Base-by-base conservation (phyloP, 2,888 invertebrate genomes). In the Gryllus longicercus region DNA sequence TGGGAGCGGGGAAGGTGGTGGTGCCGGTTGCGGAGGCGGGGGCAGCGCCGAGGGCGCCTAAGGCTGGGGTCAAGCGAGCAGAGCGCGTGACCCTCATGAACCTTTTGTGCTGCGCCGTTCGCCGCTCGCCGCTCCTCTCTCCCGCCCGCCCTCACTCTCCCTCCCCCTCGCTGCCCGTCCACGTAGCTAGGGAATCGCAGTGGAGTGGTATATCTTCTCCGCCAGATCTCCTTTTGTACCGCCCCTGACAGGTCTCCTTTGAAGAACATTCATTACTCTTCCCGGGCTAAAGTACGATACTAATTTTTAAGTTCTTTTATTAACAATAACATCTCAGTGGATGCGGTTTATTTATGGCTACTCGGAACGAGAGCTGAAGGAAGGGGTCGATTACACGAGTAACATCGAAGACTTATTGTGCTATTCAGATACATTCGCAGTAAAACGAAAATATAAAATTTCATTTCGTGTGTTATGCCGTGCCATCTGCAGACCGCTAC, bases 261-360 rank as follows among this genome's bases (percentile, higher is more conserved):
- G 63, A 63, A 63, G 63, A 18, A 63, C 63, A 63, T 63, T 63
- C 63, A 63, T 63, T 63, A 63, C n/a, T 63, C 63, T 63, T 63
- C 63, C 5, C n/a, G 63, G 5, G 16, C 63, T n/a, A 63, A 63
- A n/a, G 63, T 63, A 63, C 63, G 14, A 18, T 18, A n/a, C 14
- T n/a, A 63, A 18, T 63, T 63, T 63, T 63, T n/a, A 63, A 63
- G 63, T 63, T 63, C 63, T 63, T 63, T 14, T 63, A 18, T 14
- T n/a, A n/a, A 63, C 16, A n/a, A n/a, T 18, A 63, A 63, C 63
- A 63, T 63, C 63, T n/a, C n/a, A 10, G 63, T 63, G 38, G 38
- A 5, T 5, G 3, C 5, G 5, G 38, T 3, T 38, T 38, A 38
- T 38, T 38, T 38, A 38, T 38, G 38, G 38, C 38, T 3, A 38